Evolutionary conservation across 1,140 invertebrate genomes (phyloP), one percentile per base, ranked within the genome.

Genomic region (Drosophila funebris): DNA sequence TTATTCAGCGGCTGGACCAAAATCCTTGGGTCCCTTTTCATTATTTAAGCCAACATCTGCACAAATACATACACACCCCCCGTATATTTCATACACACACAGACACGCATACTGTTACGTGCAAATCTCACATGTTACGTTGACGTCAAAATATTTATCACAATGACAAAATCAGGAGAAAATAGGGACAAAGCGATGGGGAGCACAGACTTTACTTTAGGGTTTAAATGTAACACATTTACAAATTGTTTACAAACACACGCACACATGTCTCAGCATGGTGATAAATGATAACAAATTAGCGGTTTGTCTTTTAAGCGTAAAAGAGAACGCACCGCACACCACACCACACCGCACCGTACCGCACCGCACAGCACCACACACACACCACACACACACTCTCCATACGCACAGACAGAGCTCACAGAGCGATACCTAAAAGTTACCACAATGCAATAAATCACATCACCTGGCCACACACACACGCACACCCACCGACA

Each of bases 271-370:
- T 44, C 75, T 60, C 75, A 54, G 70, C 71, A 60, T 75, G 74
- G 79, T 82, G 79, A 82, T 82, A 82, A 82, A 82, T 82, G 78
- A 82, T 82, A 82, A 82, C 78, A 82, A 82, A 82, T 82, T 82
- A 82, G 79, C 79, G 79, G 79, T 82, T 82, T 82, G 79, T 82
- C 79, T 82, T 72, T 83, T 83, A 82, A 83, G 75, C 79, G 78
- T 58, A 81, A 81, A 81, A 76, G 72, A 63, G 77, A 29, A 20
- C 41, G 18, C 41, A 43, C 41, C 41, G 22, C 44, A 48, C 24
- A 22, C 4, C 44, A 29, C 44, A 48, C 22, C 33, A 16, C 43
- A 44, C 44, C 54, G 36, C 56, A 31, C 44, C 14, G 1, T 3
- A 5, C 1, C 18, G 27, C 43, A 24, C 54, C 20, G 20, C 58